phyloP scores from a whole-genome alignment of 2,888 invertebrate species.

The Pediacus dermestoides region DNA sequence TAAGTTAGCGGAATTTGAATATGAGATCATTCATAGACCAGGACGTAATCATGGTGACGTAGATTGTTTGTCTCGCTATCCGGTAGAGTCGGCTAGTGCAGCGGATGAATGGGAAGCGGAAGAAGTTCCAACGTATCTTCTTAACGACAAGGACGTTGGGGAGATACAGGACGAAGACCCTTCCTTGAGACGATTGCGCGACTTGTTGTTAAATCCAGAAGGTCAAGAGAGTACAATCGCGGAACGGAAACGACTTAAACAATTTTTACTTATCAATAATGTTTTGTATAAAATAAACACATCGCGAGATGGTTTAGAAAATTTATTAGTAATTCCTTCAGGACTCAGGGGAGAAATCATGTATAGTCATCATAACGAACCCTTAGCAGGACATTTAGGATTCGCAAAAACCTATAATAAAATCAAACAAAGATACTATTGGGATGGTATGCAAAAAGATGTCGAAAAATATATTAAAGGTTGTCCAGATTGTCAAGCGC shows the following conservation, averaged over 20 bases:
- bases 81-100: slow-evolving; percentile 7
- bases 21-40: slow-evolving; percentile 12
- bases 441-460: neutral
- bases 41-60: slow-evolving; percentile 13
- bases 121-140: slow-evolving; percentile 17
- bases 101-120: slow-evolving; percentile 10
- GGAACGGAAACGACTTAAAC: slow-evolving; percentile 18
- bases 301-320: slow-evolving; percentile 10
- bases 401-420: neutral
- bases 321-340: slow-evolving; percentile 26
- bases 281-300: slow-evolving; percentile 21
- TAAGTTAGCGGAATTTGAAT: slow-evolving; percentile 14
- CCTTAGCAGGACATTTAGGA: neutral
- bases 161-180: slow-evolving; percentile 17
- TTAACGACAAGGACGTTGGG: slow-evolving; percentile 15
- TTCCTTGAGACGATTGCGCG: slow-evolving; percentile 13
- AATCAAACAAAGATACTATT: neutral
- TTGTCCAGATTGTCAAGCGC: neutral
- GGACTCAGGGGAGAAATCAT: too few relatives aligned
- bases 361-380: neutral
- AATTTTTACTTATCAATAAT: slow-evolving; percentile 18
- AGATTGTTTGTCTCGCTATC: slow-evolving; percentile 21
- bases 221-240: slow-evolving; percentile 17
- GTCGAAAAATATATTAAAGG: neutral
- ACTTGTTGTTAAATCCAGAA: slow-evolving; percentile 14